These are phyloP conservation scores for Macrotrachela quadricornifera DNA, from an alignment of 1,140 invertebrate species.

Conservation along the genomic window DNA sequence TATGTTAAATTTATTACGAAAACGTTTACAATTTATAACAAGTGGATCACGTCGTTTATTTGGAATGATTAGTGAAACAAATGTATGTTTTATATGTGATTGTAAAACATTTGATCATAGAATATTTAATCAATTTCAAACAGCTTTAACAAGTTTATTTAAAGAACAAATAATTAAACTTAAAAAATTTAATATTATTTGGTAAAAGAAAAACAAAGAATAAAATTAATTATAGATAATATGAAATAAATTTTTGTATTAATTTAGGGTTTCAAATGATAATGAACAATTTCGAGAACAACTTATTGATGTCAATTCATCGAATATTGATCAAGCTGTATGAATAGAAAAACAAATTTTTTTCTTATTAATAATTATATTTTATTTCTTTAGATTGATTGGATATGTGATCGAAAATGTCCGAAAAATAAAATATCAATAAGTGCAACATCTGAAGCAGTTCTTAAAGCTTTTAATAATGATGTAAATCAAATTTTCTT, in stretches of 20 bases:
- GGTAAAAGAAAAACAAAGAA: slow-evolving; percentile 15
- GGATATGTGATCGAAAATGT: slow-evolving; percentile 17
- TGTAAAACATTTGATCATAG: slow-evolving; percentile 22
- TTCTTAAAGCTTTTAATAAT: slow-evolving; percentile 20
- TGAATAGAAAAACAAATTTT: no score
- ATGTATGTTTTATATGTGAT: slow-evolving; percentile 23
- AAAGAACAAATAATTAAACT: slow-evolving; percentile 24
- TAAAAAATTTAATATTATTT: slow-evolving; percentile 27
- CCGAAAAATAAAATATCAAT: slow-evolving; percentile 16
- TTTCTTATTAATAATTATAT: no score
- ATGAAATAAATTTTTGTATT: no score
- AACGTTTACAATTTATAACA: slow-evolving; percentile 22
- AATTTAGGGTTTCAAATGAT: slow-evolving; percentile 17
- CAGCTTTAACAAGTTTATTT: slow-evolving; percentile 21
- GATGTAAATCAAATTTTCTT: slow-evolving; percentile 18
- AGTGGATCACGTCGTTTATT: slow-evolving; percentile 28
- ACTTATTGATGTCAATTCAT: slow-evolving; percentile 21
- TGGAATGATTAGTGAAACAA: slow-evolving; percentile 26
- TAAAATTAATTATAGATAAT: no score
- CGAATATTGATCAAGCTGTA: slow-evolving; percentile 20
- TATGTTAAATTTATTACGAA: no score
- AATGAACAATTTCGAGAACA: slow-evolving; percentile 17
- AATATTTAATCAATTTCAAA: slow-evolving; percentile 25
- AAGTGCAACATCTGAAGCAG: slow-evolving; percentile 21
- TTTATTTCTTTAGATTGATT: slow-evolving; percentile 14